Base-by-base conservation (phyloP, 2,888 invertebrate species). In the Apamea crenata region DNA sequence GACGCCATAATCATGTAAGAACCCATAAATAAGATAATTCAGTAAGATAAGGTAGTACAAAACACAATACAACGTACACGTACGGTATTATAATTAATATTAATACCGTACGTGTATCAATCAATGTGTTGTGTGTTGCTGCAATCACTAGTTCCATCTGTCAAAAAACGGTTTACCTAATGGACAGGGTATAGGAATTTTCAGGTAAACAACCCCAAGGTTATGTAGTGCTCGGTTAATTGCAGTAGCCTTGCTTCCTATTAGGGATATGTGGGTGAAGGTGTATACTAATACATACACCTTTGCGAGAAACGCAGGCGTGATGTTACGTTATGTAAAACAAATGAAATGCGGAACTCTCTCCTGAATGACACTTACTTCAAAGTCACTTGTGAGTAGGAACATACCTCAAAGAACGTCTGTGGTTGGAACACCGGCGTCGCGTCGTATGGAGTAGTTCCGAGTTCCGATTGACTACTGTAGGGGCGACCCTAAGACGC, bases 311-410 rank as follows among this genome's bases (percentile, higher is more conserved):
- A 40, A 14, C 8, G 14, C 8, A n/a, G 2, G 8, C 16, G 40
- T 67, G 8, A 40, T 25, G 66, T 40, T 25, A 25, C 25, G 36
- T 8, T 36, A 29, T 12, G 12, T 29, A 50, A 50, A 32, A 44
- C 25, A 53, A 40, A 40, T 16, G 10, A 75, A 53, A 53, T 47
- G 5, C 77, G 8, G 25, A 29, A 29, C 25, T 32, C 50, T 75
- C 14, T 76, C 53, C 40, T 75, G 25, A 77, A 76, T 47, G 59
- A 59, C 32, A 71, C 50, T 3, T 12, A 40, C 75, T 40, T 75
- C 29, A 75, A 18, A 75, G 75, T 75, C 29, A 40, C 29, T 75
- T 25, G 74, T 75, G 50, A 68, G 67, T 44, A 18, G n/a, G 68
- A 21, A 44, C 29, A 44, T 1, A 44, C 7, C 21, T 68, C 77